Evolutionary conservation across 2,888 invertebrate genomes (phyloP), one percentile per base, ranked within the genome.

Genomic region (Camptogramma bilineatum): DNA sequence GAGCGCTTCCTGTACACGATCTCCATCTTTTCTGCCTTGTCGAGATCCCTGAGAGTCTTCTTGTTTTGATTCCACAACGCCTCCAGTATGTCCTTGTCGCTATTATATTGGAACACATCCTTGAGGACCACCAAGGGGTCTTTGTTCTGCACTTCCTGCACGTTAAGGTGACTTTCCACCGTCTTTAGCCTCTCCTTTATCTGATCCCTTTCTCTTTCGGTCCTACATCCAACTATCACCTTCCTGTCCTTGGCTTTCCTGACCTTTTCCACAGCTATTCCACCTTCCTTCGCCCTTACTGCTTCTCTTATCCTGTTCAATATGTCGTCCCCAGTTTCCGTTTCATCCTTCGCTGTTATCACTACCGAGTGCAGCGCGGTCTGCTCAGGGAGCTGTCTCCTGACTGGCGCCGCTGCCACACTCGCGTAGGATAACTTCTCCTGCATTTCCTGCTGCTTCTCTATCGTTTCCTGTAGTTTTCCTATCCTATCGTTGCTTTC

Each of bases 301-400:
- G 44, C 64, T 4, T 52, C 52, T 10, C 66, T 53, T 10, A 68
- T 28, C 17, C 44, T 51, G 2, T 51, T 34, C 0, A 70, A 16
- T 0, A 67, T 54, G 13, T 67, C 39, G 0, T 64, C 64, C 18
- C 66, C 66, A 0, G 66, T 69, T 10, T 69, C 62, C 1, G 28
- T 10, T n/a, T 51, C 64, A 31, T 62, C 21, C 34, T n/a, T 47
- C 0, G 60, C 39, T 2, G 69, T 52, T 2, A 66, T 46, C 0
- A 64, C 53, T 4, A 69, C 47, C 0, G 69, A 61, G 53, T 69
- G 66, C 17, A 64, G 58, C 4, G 63, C 60, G 7, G 52, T 48
- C 16, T 47, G 59, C 13, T 5, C 21, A 8, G 50, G 2, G n/a
- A 7, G n/a, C 42, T 42, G 42, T 3, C 42, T 42, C n/a, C 42